Evolutionary conservation across 30 jellyfish, hydroid and myxozoan genomes (phyloP).

Genomic region (Aurelia coerulea): DNA sequence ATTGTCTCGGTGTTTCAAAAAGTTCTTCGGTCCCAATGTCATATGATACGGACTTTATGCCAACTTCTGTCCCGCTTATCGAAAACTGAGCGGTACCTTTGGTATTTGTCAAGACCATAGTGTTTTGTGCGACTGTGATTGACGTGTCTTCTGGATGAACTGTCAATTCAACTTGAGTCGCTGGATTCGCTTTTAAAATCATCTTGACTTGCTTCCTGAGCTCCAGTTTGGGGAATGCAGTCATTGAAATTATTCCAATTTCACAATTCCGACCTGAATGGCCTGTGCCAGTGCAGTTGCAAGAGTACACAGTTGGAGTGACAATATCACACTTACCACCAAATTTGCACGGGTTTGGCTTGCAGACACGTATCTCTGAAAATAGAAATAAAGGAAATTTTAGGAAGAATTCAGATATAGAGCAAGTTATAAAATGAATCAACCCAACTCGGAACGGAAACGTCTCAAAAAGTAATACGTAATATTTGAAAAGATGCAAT

Average conservation of each 20-base stretch:
- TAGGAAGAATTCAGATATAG: too few relatives aligned
- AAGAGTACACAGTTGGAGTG: constrained; percentile 55
- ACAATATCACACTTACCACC: constrained; percentile 84
- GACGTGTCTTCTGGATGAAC: constrained; percentile 67
- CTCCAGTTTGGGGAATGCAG: constrained; percentile 61
- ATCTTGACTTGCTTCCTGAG: constrained; percentile 28
- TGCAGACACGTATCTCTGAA: constrained; percentile 91
- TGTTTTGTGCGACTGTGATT: constrained; percentile 31
- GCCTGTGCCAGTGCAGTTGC: constrained; percentile 92
- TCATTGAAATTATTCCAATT: constrained; percentile 46
- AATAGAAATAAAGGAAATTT: too few relatives aligned
- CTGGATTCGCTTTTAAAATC: constrained; percentile 55
- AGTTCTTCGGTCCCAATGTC: constrained; percentile 43
- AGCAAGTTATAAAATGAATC: too few relatives aligned
- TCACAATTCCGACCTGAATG: constrained; percentile 75
- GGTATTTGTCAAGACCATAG: constrained; percentile 15
- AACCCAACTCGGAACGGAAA: too few relatives aligned
- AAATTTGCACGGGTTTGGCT: constrained; percentile 89
- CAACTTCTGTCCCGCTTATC: constrained; percentile 43
- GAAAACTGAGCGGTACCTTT: constrained; percentile 15
- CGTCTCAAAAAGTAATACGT: too few relatives aligned
- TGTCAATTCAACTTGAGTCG: constrained; percentile 8
- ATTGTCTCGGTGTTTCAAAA: constrained; percentile 28
- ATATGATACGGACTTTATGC: constrained; percentile 61
- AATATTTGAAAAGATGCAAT: too few relatives aligned